Evolutionary conservation across 2,888 invertebrate genomes (phyloP), one percentile per base, ranked within the genome.

Genomic region (Patella caerulea): DNA sequence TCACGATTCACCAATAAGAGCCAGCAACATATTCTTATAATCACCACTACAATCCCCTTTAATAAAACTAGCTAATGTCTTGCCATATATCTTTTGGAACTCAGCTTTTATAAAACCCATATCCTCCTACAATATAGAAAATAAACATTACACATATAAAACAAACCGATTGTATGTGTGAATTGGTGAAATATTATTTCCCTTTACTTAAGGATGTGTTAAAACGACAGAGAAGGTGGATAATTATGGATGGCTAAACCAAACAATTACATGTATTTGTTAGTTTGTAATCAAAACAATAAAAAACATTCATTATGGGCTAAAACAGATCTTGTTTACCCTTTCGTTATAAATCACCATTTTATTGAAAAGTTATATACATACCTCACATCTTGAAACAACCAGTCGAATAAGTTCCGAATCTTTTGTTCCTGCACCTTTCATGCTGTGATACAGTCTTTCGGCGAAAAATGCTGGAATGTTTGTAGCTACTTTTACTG

Each of bases 381-480:
- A 72, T 76, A 90, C 89, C 87, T 90, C 90, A 56, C 84, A 86
- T 55, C 89, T 79, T n/a, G 86, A 81, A 3, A 89, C 91, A n/a
- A 90, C 78, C 7, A 85, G 75, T 24, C 90, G 78, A 59, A 89
- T 88, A 52, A 90, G 85, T 5, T 83, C 81, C 15, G 77, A 80
- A 78, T 90, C 90, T 19, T 89, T 87, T 14, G 90, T 90, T 3
- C 90, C 90, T 0, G 84, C 83, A 3, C 90, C 90, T 82, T 95
- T 95, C 96, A 98, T 96, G 76, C 96, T 95, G 89, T 96, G 95
- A 92, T 97, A 95, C 76, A 98, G 93, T 71, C 95, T 94, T 89
- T 96, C 95, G 0, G 97, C 97, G 92, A 97, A 97, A 93, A 95
- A 98, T 56, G 94, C 94, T 0, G 95, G 93, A 91, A 95, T 94